Evolutionary conservation across 1,140 invertebrate genomes (phyloP).

Genomic region (Kradibia gibbosae): DNA sequence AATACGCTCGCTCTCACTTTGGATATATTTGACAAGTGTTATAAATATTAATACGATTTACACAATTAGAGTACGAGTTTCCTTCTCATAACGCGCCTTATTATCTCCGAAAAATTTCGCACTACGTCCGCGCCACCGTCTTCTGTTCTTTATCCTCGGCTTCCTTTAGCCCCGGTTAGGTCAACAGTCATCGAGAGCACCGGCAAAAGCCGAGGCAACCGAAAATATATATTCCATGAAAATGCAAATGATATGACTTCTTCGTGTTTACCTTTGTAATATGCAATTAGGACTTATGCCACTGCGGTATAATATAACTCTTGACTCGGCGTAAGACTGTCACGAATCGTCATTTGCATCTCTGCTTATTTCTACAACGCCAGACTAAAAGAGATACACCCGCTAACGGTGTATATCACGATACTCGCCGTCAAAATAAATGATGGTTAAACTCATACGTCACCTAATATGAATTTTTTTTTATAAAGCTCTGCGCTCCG

Average conservation of each 20-base stretch:
- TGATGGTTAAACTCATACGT: too few relatives aligned
- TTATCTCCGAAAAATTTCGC: background rate
- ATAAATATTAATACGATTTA: conserved; percentile 47
- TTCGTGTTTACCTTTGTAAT: conserved; percentile 44
- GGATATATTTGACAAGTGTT: conserved; percentile 5
- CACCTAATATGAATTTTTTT: too few relatives aligned
- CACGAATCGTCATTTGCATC: conserved; percentile 14
- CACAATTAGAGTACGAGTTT: conserved; percentile 19
- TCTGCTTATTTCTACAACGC: background rate
- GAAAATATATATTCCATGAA: conserved; percentile 45
- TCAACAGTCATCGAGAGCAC: conserved; percentile 35
- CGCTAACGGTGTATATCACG: too few relatives aligned
- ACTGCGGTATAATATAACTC: conserved; percentile 1
- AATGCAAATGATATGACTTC: conserved; percentile 37
- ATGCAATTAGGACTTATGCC: conserved; percentile 39
- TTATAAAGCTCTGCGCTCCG: too few relatives aligned
- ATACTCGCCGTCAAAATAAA: too few relatives aligned
- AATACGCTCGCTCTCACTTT: background rate
- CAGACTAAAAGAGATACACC: background rate
- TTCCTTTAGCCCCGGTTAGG: background rate
- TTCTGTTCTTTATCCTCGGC: background rate
- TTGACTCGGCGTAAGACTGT: background rate
- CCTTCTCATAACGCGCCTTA: background rate
- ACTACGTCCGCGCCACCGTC: background rate
- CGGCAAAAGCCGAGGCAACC: background rate